Conservation (phyloP, 2,797 vertebrate genomes). For the Rallus crepitans region DNA sequence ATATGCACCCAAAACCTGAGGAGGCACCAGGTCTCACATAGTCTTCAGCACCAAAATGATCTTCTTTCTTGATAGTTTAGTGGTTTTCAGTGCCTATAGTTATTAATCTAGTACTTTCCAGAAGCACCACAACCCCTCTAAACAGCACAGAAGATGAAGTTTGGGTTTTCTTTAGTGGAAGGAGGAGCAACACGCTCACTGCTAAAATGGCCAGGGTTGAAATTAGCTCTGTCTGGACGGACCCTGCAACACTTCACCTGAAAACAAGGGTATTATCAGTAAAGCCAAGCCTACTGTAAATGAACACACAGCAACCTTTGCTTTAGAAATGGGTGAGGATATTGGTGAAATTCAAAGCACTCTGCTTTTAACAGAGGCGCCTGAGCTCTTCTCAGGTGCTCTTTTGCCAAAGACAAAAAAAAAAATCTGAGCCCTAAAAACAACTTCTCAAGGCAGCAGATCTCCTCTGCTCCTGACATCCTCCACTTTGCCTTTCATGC, state of each 20-base stretch:
- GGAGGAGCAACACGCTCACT: background rate
- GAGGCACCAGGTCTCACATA: background rate
- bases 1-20: background rate
- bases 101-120: background rate
- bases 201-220: background rate
- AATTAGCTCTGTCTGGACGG: background rate
- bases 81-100: background rate
- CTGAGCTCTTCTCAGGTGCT: background rate
- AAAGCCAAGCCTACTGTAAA: background rate
- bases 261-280: rapidly evolving
- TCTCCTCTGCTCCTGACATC: background rate
- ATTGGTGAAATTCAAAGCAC: background rate
- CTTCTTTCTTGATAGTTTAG: background rate
- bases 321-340: rapidly evolving
- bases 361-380: background rate
- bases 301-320: rapidly evolving
- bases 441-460: background rate
- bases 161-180: background rate
- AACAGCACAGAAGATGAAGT: background rate
- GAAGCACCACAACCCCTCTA: background rate
- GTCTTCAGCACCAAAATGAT: background rate
- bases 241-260: rapidly evolving
- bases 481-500: background rate
- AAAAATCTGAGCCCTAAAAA: background rate
- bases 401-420: background rate